Base-by-base conservation (phyloP, 2,888 invertebrate genomes). In the Gymnocheta viridis region DNA sequence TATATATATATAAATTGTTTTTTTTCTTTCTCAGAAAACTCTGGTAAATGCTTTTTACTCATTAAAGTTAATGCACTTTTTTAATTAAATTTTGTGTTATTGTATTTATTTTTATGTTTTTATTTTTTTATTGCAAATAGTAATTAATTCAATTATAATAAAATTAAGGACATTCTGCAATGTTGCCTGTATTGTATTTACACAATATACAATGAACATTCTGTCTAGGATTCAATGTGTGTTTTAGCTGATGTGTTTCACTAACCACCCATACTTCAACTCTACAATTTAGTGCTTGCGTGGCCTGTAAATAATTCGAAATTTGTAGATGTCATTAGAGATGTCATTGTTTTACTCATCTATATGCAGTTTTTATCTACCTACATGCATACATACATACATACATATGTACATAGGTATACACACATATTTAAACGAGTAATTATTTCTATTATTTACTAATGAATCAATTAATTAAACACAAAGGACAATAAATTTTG, bases 1-100 rank as follows among this genome's bases (percentile, higher is more conserved):
- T 24, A 27, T 29, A 14, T 27, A 47, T 17, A 9, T 17, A n/a
- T n/a, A n/a, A n/a, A n/a, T n/a, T n/a, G n/a, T 9, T 49, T 51
- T 24, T 32, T 70, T 70, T 56, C 51, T 29, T 70, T 56, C 67
- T 56, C 72, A 56, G 51, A 64, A 72, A 70, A 62, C 32, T 44
- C 19, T 67, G 60, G 60, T 19, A 51, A 81, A 81, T 73, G 80
- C 73, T 74, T 81, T 80, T 62, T 67, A 81, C 24, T 80, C 66
- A 80, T 84, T 84, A 80, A 77, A 80, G 70, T 84, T 80, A 80
- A 80, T 84, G 83, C 77, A 84, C 49, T 72, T 76, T 83, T 80
- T 77, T 67, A 74, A 60, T 77, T 77, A 69, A 67, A 72, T 84
- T 80, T 67, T 60, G 29, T 73, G 67, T 76, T 76, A 76, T 76